Base-by-base conservation (phyloP, 2,113 vertebrate genomes). In the Apodemus sylvaticus region DNA sequence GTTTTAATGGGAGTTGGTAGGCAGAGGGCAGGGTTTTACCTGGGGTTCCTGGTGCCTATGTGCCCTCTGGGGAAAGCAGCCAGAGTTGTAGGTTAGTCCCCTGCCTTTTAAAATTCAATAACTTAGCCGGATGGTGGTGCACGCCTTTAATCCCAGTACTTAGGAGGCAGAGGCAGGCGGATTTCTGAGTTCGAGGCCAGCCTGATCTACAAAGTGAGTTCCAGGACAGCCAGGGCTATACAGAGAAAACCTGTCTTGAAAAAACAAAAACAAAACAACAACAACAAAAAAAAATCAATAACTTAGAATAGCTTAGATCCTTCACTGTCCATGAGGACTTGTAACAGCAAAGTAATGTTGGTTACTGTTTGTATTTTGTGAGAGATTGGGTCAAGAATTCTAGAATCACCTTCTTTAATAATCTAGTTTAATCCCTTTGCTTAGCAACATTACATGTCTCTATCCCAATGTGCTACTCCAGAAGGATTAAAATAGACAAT, bases 351-450 rank as follows among this genome's bases (percentile, higher is more conserved):
- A 88, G 88, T 94, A 93, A 90, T 36, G 51, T 89, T 91, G 34
- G 45, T 87, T 94, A 78, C 58, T 62, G 8, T 95, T 94, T 85
- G 78, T 79, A 62, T 94, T 96, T 95, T 95, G 3, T 93, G 73
- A 95, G 92, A 92, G 66, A 24, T 39, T 58, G 82, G 64, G 64
- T 94, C 60, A 89, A 62, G 91, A 93, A 93, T 96, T 89, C 73
- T 93, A 77, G 86, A 93, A 68, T 91, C 0, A 0, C 88, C 94
- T 62, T 92, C 81, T 90, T 89, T 93, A 96, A 97, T 94, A 96
- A 95, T 96, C 51, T 42, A 89, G 1, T 22, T 89, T 96, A 93
- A 93, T 91, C 70, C 51, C 89, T 39, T 85, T 88, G 12, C n/a
- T 96, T 90, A 90, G 55, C 94, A 92, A 62, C 19, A 31, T 92